Percentiles rank a stretch among this genome's conserved stretches.
Conservation (phyloP, 2,113 vertebrate genomes). For the Clinocottus analis region DNA sequence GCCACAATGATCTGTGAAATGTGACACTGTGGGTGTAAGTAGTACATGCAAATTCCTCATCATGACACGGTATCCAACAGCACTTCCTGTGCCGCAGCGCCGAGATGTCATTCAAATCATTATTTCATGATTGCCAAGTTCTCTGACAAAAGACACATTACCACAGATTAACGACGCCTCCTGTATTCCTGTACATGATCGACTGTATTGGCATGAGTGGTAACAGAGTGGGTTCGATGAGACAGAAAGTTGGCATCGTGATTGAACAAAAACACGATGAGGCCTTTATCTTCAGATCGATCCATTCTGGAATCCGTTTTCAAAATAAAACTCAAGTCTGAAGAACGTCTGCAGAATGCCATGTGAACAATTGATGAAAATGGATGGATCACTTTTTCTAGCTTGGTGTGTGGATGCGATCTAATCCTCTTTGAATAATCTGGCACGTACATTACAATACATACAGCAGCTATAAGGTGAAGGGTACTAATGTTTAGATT, state of each 20-base stretch:
- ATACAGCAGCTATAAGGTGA: not conserved
- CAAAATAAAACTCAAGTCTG: not conserved
- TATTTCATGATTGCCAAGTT: not conserved
- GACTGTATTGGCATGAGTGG: not conserved
- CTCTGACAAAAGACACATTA: slow-evolving; percentile 7
- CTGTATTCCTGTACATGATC: not conserved
- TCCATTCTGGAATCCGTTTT: not conserved
- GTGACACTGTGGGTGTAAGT: not conserved
- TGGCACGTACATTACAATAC: slow-evolving; percentile 2
- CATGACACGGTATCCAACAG: not conserved
- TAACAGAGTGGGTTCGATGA: not conserved
- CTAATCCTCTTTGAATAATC: not conserved
- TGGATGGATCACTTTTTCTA: not conserved
- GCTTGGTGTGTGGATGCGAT: not conserved
- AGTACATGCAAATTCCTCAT: not conserved
- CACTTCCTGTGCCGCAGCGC: not conserved
- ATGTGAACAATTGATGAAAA: not conserved
- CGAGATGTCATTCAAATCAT: not conserved
- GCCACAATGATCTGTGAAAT: not conserved
- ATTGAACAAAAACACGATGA: not conserved
- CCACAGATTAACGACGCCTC: not conserved
- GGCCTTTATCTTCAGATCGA: not conserved
- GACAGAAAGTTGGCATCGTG: not conserved
- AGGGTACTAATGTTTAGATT: not conserved
- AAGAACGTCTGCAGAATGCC: not conserved